Conservation (phyloP, 2,888 invertebrate species). For the Cerastis leucographa region DNA sequence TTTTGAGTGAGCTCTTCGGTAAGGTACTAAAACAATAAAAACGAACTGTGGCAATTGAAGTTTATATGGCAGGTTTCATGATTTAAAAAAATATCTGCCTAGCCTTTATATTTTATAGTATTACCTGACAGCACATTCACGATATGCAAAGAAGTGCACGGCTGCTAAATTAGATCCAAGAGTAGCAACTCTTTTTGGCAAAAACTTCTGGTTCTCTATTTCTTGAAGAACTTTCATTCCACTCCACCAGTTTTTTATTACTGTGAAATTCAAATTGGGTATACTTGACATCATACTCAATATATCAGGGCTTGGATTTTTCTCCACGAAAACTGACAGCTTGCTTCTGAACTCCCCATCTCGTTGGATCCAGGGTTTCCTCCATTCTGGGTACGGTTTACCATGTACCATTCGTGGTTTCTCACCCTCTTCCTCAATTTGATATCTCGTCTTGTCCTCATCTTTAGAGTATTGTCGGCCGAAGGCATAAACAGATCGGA, state of each 20-base stretch:
- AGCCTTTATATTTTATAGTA: accelerated
- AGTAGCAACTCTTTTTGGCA: conserved; percentile 90
- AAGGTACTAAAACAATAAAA: not conserved
- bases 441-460: conserved; percentile 84
- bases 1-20: not conserved
- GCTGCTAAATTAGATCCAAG: conserved; percentile 96
- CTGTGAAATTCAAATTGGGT: conserved; percentile 87
- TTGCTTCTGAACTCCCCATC: conserved; percentile 91
- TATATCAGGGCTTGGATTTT: conserved; percentile 83
- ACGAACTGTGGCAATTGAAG: not conserved
- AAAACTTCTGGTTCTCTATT: conserved; percentile 91
- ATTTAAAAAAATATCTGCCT: not conserved
- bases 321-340: conserved; percentile 89
- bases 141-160: conserved; percentile 95
- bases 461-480: conserved; percentile 79
- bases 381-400: conserved; percentile 90
- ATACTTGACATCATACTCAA: conserved; percentile 86
- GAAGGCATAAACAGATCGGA: conserved; percentile 68
- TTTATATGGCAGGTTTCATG: not conserved
- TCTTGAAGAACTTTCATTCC: conserved; percentile 86
- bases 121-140: conserved; percentile 94
- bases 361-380: conserved; percentile 91
- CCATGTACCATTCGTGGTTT: conserved; percentile 80
- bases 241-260: conserved; percentile 91
- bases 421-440: conserved; percentile 81